Evolutionary conservation across 1,140 invertebrate genomes (phyloP).

Genomic region (Pararge aegeria): DNA sequence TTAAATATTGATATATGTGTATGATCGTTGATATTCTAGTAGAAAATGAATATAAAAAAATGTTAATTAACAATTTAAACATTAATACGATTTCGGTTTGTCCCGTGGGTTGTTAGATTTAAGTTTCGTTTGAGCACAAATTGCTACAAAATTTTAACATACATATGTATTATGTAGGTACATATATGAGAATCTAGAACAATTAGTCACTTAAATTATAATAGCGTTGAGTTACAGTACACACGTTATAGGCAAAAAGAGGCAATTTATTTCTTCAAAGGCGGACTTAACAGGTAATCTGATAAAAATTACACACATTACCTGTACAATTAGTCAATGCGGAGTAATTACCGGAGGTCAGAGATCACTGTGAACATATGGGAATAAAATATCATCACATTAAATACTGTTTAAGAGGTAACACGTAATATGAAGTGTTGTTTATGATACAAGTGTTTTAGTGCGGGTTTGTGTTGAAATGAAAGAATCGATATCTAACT

Average conservation of each 20-base stretch:
- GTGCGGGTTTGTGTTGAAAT: background rate
- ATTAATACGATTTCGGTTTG: too few relatives aligned
- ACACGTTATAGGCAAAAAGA: background rate
- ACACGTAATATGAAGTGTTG: background rate
- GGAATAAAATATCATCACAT: constrained; percentile 9
- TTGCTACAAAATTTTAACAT: too few relatives aligned
- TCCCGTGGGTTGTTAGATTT: too few relatives aligned
- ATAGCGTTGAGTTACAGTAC: too few relatives aligned
- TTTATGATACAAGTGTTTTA: background rate
- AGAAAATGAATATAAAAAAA: too few relatives aligned
- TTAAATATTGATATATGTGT: too few relatives aligned
- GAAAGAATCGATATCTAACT: background rate
- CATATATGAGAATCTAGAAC: too few relatives aligned
- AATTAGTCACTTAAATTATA: too few relatives aligned
- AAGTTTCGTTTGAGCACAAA: too few relatives aligned
- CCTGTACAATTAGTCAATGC: constrained; percentile 23
- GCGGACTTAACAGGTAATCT: constrained; percentile 2
- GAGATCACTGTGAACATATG: constrained; percentile 9
- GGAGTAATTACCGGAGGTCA: constrained; percentile 23
- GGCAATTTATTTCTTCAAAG: constrained; percentile 6
- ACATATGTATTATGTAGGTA: too few relatives aligned
- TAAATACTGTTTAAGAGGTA: background rate
- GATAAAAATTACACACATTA: constrained; percentile 17
- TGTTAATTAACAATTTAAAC: too few relatives aligned
- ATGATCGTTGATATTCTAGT: too few relatives aligned